Conservation (phyloP, 53 echinoderm and acorn worm species). For the Actinopyga echinites region DNA sequence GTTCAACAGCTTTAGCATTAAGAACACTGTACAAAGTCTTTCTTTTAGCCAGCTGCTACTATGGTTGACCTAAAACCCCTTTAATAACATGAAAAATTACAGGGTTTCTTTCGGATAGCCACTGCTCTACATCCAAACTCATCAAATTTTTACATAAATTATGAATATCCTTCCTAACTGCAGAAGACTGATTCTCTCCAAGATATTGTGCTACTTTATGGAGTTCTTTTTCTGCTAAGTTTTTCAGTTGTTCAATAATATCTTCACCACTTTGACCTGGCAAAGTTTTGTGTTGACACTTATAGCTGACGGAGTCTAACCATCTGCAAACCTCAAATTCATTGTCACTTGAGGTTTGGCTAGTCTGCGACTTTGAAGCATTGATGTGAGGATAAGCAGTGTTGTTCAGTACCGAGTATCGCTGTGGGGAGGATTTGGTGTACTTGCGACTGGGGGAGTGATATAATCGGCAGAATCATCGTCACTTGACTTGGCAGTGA, state of each 20-base stretch:
- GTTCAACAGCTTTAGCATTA: conserved; percentile 23
- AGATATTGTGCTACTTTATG: not conserved
- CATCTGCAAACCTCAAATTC: too few relatives aligned
- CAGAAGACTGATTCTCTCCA: not conserved
- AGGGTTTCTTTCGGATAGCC: not conserved
- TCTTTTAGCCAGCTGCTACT: not conserved
- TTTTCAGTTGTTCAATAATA: not conserved
- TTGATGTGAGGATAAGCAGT: too few relatives aligned
- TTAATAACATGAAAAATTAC: not conserved
- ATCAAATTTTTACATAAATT: not conserved
- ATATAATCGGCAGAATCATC: too few relatives aligned
- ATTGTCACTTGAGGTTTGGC: too few relatives aligned
- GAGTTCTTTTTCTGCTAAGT: not conserved
- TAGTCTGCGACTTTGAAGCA: too few relatives aligned
- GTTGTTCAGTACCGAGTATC: too few relatives aligned
- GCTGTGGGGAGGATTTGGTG: too few relatives aligned
- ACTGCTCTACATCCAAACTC: not conserved
- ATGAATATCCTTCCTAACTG: not conserved
- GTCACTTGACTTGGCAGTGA: too few relatives aligned
- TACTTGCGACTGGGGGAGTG: too few relatives aligned
- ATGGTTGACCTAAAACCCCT: not conserved
- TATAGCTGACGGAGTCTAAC: too few relatives aligned
- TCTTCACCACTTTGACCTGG: too few relatives aligned
- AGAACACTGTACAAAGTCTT: not conserved
- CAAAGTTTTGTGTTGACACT: too few relatives aligned